A percentile compares a stretch with the other conserved stretches of the same genome.
Evolutionary conservation across 2,113 vertebrate species (phyloP).

Genomic region (Strix aluco): DNA sequence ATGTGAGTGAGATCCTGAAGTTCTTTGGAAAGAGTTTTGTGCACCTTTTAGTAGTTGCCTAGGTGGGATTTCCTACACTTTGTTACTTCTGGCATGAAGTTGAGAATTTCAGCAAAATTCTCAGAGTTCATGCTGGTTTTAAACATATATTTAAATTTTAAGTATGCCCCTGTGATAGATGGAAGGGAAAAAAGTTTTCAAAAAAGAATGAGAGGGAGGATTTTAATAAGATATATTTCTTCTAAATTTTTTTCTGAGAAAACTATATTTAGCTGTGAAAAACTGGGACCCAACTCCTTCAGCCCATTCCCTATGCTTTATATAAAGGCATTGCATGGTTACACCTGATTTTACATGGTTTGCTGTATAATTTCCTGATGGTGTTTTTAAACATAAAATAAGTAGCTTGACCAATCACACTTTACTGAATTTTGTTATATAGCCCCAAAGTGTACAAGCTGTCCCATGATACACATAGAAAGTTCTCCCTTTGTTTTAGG

Average conservation of each 20-base stretch:
- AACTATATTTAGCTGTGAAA: not conserved
- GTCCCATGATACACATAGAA: not conserved
- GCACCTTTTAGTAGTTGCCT: not conserved
- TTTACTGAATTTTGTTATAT: not conserved
- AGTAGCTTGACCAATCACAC: not conserved
- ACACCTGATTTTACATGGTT: not conserved
- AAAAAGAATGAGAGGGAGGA: not conserved
- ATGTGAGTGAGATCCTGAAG: not conserved
- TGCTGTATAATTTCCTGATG: not conserved
- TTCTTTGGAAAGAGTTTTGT: not conserved
- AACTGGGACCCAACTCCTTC: not conserved
- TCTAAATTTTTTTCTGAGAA: not conserved
- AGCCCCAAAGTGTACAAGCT: not conserved
- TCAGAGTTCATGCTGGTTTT: not conserved
- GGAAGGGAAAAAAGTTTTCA: not conserved
- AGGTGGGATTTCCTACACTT: not conserved
- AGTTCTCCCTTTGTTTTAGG: not conserved
- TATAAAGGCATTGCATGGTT: not conserved
- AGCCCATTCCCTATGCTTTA: not conserved
- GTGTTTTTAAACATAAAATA: not conserved
- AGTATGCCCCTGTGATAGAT: not conserved
- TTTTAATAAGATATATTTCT: not conserved
- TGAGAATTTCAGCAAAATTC: not conserved
- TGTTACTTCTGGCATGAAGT: not conserved
- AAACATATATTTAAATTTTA: not conserved